Base-by-base conservation (phyloP, 1,140 invertebrate species). In the Aplysia californica region DNA sequence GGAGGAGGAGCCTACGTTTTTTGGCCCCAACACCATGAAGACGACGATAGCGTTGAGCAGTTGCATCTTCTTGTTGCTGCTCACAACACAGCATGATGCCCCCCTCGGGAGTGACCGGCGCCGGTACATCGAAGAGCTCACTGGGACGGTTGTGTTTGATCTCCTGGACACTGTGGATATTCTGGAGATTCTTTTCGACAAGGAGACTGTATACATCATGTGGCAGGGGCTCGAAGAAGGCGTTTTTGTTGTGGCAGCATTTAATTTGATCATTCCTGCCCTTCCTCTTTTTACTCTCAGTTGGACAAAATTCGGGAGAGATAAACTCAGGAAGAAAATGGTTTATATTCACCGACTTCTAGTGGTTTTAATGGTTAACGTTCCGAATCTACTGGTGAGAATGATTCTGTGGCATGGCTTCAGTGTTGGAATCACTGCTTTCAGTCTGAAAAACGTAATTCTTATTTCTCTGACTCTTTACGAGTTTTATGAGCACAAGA, bases 381-480 rank as follows among this genome's bases (percentile, higher is more conserved):
- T 91, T 26, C 92, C 92, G 23, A 92, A 92, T 77, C 86, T 93
- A 38, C 85, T 86, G 39, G 87, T 93, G 33, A 88, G 92, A 59
- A 79, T 93, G 26, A 90, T 92, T 68, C 78, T 93, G 20, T 92
- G 91, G 91, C 84, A 89, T 69, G 79, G 88, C 1, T 85, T 87
- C 5, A 87, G 79, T 64, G 74, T 83, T 65, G 89, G 91, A 77
- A 90, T 92, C 18, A 91, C 91, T 0, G 86, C 93, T 29, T 93
- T 93, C 82, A 79, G 92, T 6, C 87, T 93, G 71, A 93, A 93
- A 79, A 93, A 93, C 80, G 76, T 92, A 6, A 85, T 93, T 36
- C 85, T 88, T 4, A 91, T 92, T 36, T 72, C 56, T 5, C 55
- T 82, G n/a, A 79, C 77, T 2, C 77, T 76, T 2, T 79, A 80